phyloP scores from a whole-genome alignment of 64 coral and sea anemone genomes.

The Pachyseris speciosa region DNA sequence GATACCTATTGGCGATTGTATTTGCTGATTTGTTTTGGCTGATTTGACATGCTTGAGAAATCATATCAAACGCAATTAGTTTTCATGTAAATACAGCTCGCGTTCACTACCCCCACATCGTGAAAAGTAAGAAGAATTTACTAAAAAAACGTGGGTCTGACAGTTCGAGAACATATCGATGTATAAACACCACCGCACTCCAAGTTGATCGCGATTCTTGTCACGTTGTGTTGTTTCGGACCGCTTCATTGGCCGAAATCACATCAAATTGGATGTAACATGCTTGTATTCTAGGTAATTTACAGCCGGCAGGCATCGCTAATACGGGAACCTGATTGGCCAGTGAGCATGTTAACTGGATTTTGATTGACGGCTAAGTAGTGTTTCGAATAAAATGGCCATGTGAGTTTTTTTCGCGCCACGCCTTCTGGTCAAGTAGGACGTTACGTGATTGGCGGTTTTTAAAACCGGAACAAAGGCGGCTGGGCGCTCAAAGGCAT shows the following conservation, averaged over 20 bases:
- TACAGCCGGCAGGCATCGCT: constrained; percentile 71
- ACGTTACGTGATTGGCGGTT: constrained; percentile 78
- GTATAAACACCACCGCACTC: not conserved
- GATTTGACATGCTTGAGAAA: constrained; percentile 1
- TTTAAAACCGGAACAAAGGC: constrained; percentile 53
- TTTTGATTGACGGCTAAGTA: constrained; percentile 93
- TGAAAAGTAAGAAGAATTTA: not conserved
- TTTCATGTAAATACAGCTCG: not conserved
- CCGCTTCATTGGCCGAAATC: not conserved
- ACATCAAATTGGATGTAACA: constrained; percentile 23
- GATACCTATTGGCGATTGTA: not conserved
- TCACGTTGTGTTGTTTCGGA: constrained; percentile 5
- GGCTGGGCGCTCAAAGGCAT: constrained; percentile 65
- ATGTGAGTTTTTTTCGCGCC: constrained; percentile 82
- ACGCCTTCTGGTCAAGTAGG: constrained; percentile 70
- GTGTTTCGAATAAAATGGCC: constrained; percentile 71
- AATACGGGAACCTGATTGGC: constrained; percentile 65
- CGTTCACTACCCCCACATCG: not conserved
- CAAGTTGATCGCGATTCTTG: constrained; percentile 13
- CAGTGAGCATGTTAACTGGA: constrained; percentile 37
- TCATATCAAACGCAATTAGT: constrained; percentile 22
- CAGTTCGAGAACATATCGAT: not conserved
- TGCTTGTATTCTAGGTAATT: constrained; percentile 53
- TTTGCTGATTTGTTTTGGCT: constrained; percentile 6
- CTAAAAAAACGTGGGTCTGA: not conserved